These are phyloP conservation scores for Cisticola juncidis DNA, from an alignment of 2,113 vertebrate genomes.

Conservation along the genomic window DNA sequence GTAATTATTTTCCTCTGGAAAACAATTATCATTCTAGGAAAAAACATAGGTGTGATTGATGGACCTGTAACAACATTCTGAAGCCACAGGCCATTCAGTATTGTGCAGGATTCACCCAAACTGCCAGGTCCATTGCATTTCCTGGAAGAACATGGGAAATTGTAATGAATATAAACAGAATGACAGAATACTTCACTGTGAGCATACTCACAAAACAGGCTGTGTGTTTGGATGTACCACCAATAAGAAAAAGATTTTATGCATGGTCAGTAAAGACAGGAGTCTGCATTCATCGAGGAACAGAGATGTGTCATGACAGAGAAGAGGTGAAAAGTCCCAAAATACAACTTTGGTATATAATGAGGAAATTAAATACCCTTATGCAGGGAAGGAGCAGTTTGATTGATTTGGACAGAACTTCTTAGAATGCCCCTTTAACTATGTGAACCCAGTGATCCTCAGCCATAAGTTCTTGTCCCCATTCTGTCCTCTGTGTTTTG, in stretches of 20 bases:
- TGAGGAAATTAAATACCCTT: background rate
- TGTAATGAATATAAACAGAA: background rate
- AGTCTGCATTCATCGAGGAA: background rate
- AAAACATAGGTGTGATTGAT: accelerated
- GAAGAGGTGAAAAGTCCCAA: background rate
- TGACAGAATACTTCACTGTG: background rate
- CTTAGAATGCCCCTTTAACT: background rate
- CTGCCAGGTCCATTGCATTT: background rate
- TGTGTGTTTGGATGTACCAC: background rate
- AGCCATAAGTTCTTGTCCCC: background rate
- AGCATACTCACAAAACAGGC: background rate
- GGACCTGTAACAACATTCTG: background rate
- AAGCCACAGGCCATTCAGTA: background rate
- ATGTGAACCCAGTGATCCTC: background rate
- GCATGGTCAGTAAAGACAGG: background rate
- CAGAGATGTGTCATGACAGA: background rate
- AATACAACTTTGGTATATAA: background rate
- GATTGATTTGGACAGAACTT: background rate
- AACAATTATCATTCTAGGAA: background rate
- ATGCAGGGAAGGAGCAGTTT: background rate
- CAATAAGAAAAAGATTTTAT: background rate
- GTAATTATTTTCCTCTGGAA: background rate
- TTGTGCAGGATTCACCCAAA: background rate
- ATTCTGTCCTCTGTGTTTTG: background rate
- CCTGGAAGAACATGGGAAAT: background rate